Percentiles rank a stretch among this genome's conserved stretches.
Evolutionary conservation across 2,888 invertebrate genomes (phyloP).

Genomic region (Macaria liturata): DNA sequence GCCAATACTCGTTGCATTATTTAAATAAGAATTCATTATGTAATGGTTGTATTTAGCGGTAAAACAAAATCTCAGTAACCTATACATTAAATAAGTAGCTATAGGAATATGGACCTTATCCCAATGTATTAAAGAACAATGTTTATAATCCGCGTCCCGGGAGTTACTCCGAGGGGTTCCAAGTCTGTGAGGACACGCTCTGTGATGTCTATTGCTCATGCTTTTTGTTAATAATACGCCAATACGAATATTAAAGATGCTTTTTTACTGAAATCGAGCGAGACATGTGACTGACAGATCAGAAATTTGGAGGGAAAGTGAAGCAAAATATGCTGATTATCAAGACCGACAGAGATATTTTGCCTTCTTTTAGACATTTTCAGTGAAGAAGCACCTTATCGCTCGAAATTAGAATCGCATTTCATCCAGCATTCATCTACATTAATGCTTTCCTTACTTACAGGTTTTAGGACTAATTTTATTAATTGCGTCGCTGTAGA

Average conservation of each 20-base stretch:
- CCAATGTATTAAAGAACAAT: conserved; percentile 15
- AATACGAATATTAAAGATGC: neutral
- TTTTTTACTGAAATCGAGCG: too few species aligned
- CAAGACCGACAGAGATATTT: too few species aligned
- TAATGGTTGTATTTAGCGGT: too few species aligned
- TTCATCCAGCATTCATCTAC: conserved; percentile 16
- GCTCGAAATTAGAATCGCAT: conserved; percentile 22
- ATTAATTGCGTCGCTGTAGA: too few species aligned
- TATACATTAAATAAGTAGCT: too few species aligned
- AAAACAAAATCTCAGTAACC: too few species aligned
- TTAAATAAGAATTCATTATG: too few species aligned
- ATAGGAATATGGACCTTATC: conserved; percentile 1
- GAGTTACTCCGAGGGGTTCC: conserved; percentile 45
- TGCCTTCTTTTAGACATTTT: too few species aligned
- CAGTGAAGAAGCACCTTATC: conserved; percentile 27
- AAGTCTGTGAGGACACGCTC: conserved; percentile 69
- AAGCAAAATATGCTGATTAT: too few species aligned
- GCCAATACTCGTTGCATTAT: too few species aligned
- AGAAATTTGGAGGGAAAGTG: too few species aligned
- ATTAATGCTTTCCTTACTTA: conserved; percentile 3
- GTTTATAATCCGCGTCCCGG: conserved; percentile 47
- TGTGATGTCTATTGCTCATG: conserved; percentile 63
- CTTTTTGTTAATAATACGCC: conserved; percentile 55
- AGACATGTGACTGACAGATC: too few species aligned
- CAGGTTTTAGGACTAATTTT: neutral